Evolutionary conservation across 2,888 invertebrate species (phyloP).

Genomic region (Aporophyla lueneburgensis): DNA sequence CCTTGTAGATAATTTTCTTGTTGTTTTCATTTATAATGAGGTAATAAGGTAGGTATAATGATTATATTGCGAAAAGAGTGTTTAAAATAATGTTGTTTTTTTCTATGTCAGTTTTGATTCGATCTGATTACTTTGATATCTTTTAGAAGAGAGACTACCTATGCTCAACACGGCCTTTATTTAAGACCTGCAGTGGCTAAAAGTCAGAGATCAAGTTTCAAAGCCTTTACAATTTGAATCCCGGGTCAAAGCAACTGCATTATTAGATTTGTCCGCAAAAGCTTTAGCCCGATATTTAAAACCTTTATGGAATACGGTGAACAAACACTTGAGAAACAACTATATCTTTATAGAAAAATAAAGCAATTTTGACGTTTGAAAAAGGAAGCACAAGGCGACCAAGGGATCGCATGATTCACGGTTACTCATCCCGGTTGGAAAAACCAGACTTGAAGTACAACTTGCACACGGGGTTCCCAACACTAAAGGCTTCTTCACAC

Average conservation of each 20-base stretch:
- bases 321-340: no score
- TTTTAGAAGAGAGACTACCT: neutral
- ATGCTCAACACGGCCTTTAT: neutral
- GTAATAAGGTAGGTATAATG: neutral
- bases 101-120: neutral
- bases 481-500: no score
- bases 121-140: no score
- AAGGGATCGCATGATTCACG: neutral
- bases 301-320: neutral
- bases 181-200: neutral
- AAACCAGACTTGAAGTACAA: constrained; percentile 10
- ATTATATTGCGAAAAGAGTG: neutral
- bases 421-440: constrained; percentile 29
- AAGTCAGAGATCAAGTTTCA: constrained; percentile 9
- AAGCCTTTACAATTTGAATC: constrained; percentile 20
- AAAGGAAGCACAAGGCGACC: neutral
- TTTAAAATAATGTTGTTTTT: neutral
- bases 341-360: no score
- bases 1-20: constrained; percentile 7
- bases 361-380: neutral
- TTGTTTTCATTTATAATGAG: neutral
- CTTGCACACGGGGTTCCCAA: constrained; percentile 18
- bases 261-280: neutral
- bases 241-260: neutral
- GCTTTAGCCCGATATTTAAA: neutral